These are phyloP conservation scores for Cinclus cinclus DNA, from an alignment of 2,113 vertebrate genomes.

Conservation along the genomic window DNA sequence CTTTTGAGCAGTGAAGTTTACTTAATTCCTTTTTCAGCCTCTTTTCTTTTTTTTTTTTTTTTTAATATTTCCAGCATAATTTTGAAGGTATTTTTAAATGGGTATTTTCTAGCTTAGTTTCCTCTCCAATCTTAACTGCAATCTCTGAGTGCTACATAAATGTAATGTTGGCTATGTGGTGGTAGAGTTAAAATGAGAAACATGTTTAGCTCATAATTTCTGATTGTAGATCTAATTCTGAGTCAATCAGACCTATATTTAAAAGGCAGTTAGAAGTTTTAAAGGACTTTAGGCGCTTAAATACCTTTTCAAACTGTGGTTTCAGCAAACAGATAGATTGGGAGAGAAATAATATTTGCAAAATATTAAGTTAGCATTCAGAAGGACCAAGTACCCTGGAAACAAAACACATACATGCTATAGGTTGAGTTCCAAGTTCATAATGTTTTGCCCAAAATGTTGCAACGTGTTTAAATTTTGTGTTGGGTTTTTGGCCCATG, in stretches of 20 bases:
- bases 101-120: not conserved
- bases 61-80: not conserved
- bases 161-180: not conserved
- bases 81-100: not conserved
- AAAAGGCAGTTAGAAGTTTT: not conserved
- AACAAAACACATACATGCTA: not conserved
- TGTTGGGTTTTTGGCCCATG: not conserved
- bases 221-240: not conserved
- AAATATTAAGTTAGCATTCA: not conserved
- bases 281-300: not conserved
- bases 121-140: not conserved
- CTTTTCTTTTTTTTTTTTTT: not conserved
- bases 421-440: not conserved
- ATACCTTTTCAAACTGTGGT: not conserved
- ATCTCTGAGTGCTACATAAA: accelerated
- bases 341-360: not conserved
- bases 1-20: not conserved
- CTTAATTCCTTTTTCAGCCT: not conserved
- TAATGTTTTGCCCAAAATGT: not conserved
- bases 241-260: not conserved
- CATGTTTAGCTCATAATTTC: not conserved
- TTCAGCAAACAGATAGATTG: not conserved
- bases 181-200: not conserved
- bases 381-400: not conserved
- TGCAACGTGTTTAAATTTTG: not conserved